A percentile compares a stretch with the other conserved stretches of the same genome.
phyloP scores from a whole-genome alignment of 2,888 invertebrate genomes.

The Trissolcus japonicus region DNA sequence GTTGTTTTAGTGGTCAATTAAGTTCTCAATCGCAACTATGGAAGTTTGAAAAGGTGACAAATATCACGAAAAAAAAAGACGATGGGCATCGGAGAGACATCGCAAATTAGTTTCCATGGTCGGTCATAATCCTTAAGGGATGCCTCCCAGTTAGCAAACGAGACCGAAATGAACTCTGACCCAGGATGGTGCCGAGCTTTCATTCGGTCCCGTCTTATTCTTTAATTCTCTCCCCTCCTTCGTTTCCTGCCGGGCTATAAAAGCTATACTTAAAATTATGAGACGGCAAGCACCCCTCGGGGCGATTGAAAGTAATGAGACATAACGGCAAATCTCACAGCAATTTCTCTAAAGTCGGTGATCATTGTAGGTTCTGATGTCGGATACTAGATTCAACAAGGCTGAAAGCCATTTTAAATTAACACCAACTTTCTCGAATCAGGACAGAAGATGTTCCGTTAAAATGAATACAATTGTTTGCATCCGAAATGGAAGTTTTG shows the following conservation, averaged over 20 bases:
- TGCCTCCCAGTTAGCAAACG: conserved; percentile 66
- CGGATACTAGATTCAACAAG: conserved; percentile 19
- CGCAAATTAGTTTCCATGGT: conserved; percentile 75
- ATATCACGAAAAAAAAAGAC: conserved; percentile 39
- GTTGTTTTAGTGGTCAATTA: conserved; percentile 24
- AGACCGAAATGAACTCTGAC: conserved; percentile 72
- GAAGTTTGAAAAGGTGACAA: conserved; percentile 24
- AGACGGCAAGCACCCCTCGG: conserved; percentile 51
- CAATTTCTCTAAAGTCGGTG: conserved; percentile 38
- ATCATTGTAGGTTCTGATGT: conserved; percentile 20
- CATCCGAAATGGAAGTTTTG: conserved; percentile 8
- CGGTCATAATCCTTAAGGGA: conserved; percentile 74
- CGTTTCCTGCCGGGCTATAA: conserved; percentile 58
- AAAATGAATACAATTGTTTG: background rate
- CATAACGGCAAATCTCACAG: conserved; percentile 43
- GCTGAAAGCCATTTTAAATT: conserved; percentile 21
- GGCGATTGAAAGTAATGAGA: conserved; percentile 75
- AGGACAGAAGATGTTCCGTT: background rate
- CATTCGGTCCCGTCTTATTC: conserved; percentile 68
- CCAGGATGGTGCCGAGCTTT: conserved; percentile 46
- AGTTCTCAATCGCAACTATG: conserved; percentile 29
- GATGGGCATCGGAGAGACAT: conserved; percentile 66
- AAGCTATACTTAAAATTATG: conserved; percentile 69
- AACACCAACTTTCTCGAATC: conserved; percentile 16
- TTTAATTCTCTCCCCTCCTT: conserved; percentile 70